These are phyloP conservation scores for Pseudomyrmex cubaensis DNA, from an alignment of 1,140 invertebrate species.

Conservation along the genomic window DNA sequence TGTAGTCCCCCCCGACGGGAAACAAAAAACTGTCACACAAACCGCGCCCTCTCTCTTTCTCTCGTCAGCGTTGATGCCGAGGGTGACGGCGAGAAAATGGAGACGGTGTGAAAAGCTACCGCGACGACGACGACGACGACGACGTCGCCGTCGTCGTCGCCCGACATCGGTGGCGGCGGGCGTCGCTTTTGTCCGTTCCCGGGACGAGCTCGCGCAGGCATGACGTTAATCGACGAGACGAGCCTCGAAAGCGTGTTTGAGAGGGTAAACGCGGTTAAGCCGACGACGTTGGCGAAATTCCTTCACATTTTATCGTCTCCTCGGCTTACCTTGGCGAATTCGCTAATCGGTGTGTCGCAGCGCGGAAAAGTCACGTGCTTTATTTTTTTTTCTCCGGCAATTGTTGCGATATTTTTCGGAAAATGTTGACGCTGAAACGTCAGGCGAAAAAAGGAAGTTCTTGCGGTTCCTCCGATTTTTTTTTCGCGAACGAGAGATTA, in stretches of 20 bases:
- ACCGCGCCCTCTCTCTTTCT: constrained; percentile 44
- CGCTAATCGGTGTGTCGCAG: constrained; percentile 16
- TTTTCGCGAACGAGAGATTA: not conserved
- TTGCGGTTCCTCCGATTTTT: too few relatives aligned
- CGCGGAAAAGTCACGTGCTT: not conserved
- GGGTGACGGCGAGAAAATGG: constrained; percentile 64
- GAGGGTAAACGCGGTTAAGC: constrained; percentile 49
- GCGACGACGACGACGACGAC: constrained; percentile 42
- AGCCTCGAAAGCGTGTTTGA: constrained; percentile 53
- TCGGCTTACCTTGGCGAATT: constrained; percentile 22
- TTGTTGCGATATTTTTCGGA: not conserved
- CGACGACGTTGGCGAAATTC: constrained; percentile 36
- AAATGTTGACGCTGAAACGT: not conserved
- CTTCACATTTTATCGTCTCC: constrained; percentile 29
- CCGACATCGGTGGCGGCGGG: constrained; percentile 28
- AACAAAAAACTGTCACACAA: constrained; percentile 62
- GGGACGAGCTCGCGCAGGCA: constrained; percentile 41
- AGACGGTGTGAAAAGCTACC: constrained; percentile 66
- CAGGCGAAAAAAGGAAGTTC: too few relatives aligned
- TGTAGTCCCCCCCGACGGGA: constrained; percentile 38
- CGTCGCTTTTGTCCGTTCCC: constrained; percentile 62
- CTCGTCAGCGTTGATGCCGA: not conserved
- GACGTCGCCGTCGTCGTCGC: constrained; percentile 15
- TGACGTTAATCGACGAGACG: constrained; percentile 65
- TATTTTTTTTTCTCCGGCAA: too few relatives aligned